Base-by-base conservation (phyloP, 1,140 invertebrate genomes). In the Drosophila burlai region DNA sequence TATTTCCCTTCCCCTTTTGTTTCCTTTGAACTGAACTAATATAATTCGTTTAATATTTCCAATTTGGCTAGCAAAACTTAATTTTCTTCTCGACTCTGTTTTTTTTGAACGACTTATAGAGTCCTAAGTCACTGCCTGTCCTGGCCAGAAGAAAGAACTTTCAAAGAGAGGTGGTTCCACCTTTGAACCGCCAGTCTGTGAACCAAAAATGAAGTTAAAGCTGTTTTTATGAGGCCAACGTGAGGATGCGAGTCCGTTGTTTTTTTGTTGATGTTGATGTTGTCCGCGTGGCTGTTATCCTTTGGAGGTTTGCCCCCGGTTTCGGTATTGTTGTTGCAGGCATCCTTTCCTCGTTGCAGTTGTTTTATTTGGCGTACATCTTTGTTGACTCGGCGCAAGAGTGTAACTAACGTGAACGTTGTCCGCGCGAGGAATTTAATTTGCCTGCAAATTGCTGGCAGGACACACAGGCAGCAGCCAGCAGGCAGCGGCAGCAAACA, bases 311-410 rank as follows among this genome's bases (percentile, higher is more conserved):
- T 71, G 65, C 65, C 55, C 49, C 52, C 47, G 43, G 58, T 36
- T 81, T 49, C 15, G 34, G 45, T 80, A 46, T 64, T 78, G 68
- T 66, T 68, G 45, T 42, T 42, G 40, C 58, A 50, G 49, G 36
- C 31, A 50, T 76, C 71, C 73, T 49, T 74, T 43, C 42, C 21
- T 21, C 60, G 52, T 8, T 72, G 62, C 63, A 65, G 67, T 62
- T 69, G 65, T 73, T 85, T 76, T 83, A 85, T 84, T 85, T 74
- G 82, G 65, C 68, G 80, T 57, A 80, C 84, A 83, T 83, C 80
- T 89, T 89, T 87, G 83, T 87, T 89, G 79, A 89, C 73, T 83
- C 80, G 63, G 63, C 69, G 72, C 54, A 54, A 49, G 52, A 75
- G 78, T 81, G 83, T 87, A 76, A 73, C 81, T 76, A 83, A 76